Percentiles rank a stretch among this genome's conserved stretches.
Evolutionary conservation across 2,797 vertebrate genomes (phyloP).

Genomic region (Saxicola maurus): DNA sequence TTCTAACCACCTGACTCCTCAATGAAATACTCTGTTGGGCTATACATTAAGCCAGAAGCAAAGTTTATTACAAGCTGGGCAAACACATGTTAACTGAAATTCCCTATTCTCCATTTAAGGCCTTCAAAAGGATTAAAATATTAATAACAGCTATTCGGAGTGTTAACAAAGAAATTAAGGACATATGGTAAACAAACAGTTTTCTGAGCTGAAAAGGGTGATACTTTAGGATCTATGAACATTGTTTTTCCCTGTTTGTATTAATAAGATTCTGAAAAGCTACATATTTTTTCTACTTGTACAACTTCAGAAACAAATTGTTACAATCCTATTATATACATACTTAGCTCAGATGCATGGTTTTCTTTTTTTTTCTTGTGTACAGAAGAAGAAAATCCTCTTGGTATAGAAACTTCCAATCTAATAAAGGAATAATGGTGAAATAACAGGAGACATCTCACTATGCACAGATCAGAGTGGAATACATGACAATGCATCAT

Average conservation of each 20-base stretch:
- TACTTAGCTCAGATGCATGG: rapidly evolving
- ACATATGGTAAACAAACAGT: not conserved
- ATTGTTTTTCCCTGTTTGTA: not conserved
- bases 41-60: not conserved
- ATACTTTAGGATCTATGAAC: not conserved
- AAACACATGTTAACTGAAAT: not conserved
- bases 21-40: not conserved
- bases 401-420: not conserved
- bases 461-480: not conserved
- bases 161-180: not conserved
- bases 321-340: not conserved
- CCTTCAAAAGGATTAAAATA: not conserved
- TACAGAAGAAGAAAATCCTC: not conserved
- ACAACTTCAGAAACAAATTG: not conserved
- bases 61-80: not conserved
- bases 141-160: not conserved
- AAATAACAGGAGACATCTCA: not conserved
- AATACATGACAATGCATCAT: not conserved
- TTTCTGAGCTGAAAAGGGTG: not conserved
- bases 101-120: not conserved
- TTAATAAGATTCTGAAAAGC: not conserved
- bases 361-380: not conserved
- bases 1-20: not conserved
- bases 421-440: not conserved
- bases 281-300: not conserved